Percentiles rank a stretch among this genome's conserved stretches.
Conservation (phyloP, 2,113 vertebrate genomes). For the Charadrius vociferus region DNA sequence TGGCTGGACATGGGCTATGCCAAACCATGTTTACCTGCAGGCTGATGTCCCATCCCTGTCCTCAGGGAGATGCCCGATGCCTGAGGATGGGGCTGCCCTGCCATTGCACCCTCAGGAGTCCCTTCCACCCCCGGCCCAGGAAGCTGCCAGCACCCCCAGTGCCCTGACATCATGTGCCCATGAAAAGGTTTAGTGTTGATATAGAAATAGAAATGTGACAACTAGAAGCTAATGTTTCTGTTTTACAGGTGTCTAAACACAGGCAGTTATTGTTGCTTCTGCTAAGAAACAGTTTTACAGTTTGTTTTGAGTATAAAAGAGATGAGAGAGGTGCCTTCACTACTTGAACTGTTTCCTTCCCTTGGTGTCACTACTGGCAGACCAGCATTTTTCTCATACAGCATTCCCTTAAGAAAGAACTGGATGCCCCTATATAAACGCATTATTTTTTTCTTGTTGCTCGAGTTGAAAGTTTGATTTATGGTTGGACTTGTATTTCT, state of each 20-base stretch:
- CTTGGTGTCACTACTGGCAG: background rate
- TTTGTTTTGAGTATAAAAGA: background rate
- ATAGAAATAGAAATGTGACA: background rate
- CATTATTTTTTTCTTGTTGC: background rate
- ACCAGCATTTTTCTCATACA: background rate
- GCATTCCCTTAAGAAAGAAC: background rate
- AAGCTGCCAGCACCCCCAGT: fast-evolving
- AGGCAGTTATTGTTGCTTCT: background rate
- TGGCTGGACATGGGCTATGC: background rate
- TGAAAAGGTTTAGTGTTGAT: fast-evolving
- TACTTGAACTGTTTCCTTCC: background rate
- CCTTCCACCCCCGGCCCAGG: fast-evolving
- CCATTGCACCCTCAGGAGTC: background rate
- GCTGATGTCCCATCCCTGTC: background rate
- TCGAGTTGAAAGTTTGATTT: background rate
- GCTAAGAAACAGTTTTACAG: background rate
- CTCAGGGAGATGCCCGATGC: fast-evolving
- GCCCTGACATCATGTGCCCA: background rate
- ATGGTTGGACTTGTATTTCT: background rate
- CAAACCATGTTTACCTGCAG: fast-evolving
- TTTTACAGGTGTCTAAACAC: background rate
- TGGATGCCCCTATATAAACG: background rate
- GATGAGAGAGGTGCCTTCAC: background rate
- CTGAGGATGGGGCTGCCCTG: background rate
- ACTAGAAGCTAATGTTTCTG: background rate